Evolutionary conservation across 2,888 invertebrate species (phyloP).

Genomic region (Aplocera efformata): DNA sequence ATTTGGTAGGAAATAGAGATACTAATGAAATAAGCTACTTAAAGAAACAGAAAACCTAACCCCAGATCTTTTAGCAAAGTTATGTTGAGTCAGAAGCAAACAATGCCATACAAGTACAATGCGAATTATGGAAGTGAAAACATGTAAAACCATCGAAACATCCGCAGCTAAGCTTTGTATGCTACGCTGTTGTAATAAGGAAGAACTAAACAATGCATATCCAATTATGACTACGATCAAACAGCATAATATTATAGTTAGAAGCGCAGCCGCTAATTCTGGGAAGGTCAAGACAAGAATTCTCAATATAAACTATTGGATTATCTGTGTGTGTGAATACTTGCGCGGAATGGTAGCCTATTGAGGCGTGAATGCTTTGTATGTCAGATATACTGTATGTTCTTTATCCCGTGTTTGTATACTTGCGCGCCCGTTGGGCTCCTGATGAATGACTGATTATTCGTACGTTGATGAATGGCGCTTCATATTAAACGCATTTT

Average conservation of each 20-base stretch:
- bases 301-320: neutral
- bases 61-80: too few species aligned
- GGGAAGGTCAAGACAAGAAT: slow-evolving; percentile 17
- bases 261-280: slow-evolving; percentile 9
- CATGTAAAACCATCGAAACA: neutral
- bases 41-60: too few species aligned
- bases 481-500: too few species aligned
- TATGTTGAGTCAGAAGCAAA: too few species aligned
- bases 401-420: slow-evolving; percentile 6
- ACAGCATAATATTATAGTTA: slow-evolving; percentile 14
- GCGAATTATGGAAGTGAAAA: neutral
- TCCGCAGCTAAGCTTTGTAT: neutral
- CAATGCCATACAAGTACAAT: too few species aligned
- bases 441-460: too few species aligned
- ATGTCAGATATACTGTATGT: slow-evolving; percentile 14
- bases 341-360: slow-evolving; percentile 12
- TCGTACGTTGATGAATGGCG: too few species aligned
- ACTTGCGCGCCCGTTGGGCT: slow-evolving; percentile 14
- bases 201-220: slow-evolving; percentile 11
- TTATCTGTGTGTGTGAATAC: slow-evolving; percentile 8
- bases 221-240: slow-evolving; percentile 9
- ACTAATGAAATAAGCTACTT: too few species aligned
- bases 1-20: too few species aligned
- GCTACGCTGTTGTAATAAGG: slow-evolving; percentile 5
- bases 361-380: slow-evolving; percentile 18